Evolutionary conservation across 2,113 vertebrate species (phyloP), one percentile per base, ranked within the genome.

Genomic region (Oceanites oceanicus): DNA sequence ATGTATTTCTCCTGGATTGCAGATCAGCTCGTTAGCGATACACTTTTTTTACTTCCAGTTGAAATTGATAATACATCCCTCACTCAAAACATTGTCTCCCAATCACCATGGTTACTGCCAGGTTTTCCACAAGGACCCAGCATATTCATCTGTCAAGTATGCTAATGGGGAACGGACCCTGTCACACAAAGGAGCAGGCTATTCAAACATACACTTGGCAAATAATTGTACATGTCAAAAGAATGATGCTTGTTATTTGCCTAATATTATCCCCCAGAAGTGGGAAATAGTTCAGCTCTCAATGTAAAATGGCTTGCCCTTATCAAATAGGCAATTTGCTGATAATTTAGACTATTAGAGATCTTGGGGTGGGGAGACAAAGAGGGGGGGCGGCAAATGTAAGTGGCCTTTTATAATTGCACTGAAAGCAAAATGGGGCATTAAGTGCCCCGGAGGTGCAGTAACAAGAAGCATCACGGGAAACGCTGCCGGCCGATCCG

Each of bases 171-270:
- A 96, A 94, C 27, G 94, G 97, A 97, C 97, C 96, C 95, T 96
- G 97, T 96, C 97, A 96, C 97, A 97, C 89, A 97, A 97, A 96
- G 97, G 96, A 97, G 95, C 96, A 97, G 94, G 95, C 97, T 97
- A 97, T 97, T 98, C 98, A 97, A 98, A 98, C 97, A 97, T 94
- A 96, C 96, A 97, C 96, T 98, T 97, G 95, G 96, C 97, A 98
- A 98, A 98, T 98, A 98, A 98, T 98, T 98, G 97, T 97, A 97
- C 95, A 96, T 98, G 98, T 98, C 97, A 98, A 96, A 97, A 97
- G 96, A 97, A 96, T 96, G 96, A 97, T 97, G 97, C 96, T 97
- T 98, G 97, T 97, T 98, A 98, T 98, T 98, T 98, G 97, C 97
- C 93, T 97, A 97, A 97, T 98, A 96, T 97, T 97, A 97, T 98